Base-by-base conservation (phyloP, 2,797 vertebrate genomes). In the Phylloscopus collybita region DNA sequence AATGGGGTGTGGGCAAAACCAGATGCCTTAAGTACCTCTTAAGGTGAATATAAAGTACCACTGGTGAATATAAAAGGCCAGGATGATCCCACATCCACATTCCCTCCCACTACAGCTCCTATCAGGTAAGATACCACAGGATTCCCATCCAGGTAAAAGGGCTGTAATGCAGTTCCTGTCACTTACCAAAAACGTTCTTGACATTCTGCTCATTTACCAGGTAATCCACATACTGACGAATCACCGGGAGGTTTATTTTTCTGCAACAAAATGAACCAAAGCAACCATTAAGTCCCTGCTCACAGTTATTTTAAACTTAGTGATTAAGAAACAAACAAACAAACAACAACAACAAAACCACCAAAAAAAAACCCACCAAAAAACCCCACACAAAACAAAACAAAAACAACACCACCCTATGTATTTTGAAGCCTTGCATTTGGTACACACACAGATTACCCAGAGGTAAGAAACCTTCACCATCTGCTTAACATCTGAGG, bases 171-270 rank as follows among this genome's bases (percentile, higher is more conserved):
- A 42, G 27, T 40, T 88, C 66, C 50, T 67, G 45, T 45, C 30
- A 98, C 99, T 99, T 98, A 99, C 99, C 99, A 97, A 99, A 99
- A 85, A 99, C 86, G 4, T 83, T 98, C 93, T 97, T 98, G 66
- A 99, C 97, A 12, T 98, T 97, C 97, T 99, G 99, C 89, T 98
- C 95, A 14, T 98, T 94, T 81, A 96, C 96, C 92, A 99, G 97
- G 88, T 99, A 99, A 96, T 99, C 98, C 95, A 99, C 96, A 26
- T 99, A 99, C 38, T 97, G 98, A 71, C 53, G 87, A 85, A 99
- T 99, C 90, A 98, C 95, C 4, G 97, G 83, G 25, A 98, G 93
- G 96, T 99, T 98, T 94, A 99, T 95, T 95, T 99, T 98, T 96
- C 99, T 99, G 96, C 91, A 97, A 97, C 21, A 42, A 70, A 95